phyloP scores from a whole-genome alignment of 2,888 invertebrate genomes.

The Cheilosia urbana region DNA sequence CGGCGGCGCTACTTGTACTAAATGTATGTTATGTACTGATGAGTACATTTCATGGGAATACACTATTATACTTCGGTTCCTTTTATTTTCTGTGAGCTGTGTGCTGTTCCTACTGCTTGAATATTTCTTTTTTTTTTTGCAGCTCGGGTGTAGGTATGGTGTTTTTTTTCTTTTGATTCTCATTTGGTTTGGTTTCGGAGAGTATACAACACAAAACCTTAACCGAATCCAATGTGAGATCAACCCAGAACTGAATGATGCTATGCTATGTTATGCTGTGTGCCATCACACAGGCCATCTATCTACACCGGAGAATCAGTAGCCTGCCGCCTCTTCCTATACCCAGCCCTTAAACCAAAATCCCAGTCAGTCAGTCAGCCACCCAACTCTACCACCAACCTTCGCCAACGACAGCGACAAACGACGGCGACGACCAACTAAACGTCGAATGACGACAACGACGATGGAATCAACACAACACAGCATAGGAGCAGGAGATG shows the following conservation, averaged over 20 bases:
- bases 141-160: conserved; percentile 38
- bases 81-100: conserved; percentile 71
- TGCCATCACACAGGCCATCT: conserved; percentile 66
- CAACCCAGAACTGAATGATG: conserved; percentile 71
- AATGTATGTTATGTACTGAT: conserved; percentile 78
- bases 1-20: conserved; percentile 84
- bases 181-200: conserved; percentile 69
- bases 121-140: conserved; percentile 36
- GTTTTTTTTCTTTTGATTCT: conserved; percentile 45
- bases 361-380: conserved; percentile 59
- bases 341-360: conserved; percentile 40
- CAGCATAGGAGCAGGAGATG: conserved; percentile 28
- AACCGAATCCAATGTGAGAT: conserved; percentile 73
- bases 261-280: conserved; percentile 60
- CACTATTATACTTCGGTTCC: conserved; percentile 74
- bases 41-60: conserved; percentile 76
- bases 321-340: conserved; percentile 40
- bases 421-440: conserved; percentile 27
- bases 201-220: conserved; percentile 71
- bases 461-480: conserved; percentile 76
- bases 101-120: conserved; percentile 67
- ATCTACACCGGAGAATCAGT: conserved; percentile 59
- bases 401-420: conserved; percentile 28
- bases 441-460: conserved; percentile 41
- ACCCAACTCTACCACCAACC: conserved; percentile 46